A percentile compares a stretch with the other conserved stretches of the same genome.
Evolutionary conservation across 2,797 vertebrate genomes (phyloP).

Genomic region (Heteromormyrus szaboi): DNA sequence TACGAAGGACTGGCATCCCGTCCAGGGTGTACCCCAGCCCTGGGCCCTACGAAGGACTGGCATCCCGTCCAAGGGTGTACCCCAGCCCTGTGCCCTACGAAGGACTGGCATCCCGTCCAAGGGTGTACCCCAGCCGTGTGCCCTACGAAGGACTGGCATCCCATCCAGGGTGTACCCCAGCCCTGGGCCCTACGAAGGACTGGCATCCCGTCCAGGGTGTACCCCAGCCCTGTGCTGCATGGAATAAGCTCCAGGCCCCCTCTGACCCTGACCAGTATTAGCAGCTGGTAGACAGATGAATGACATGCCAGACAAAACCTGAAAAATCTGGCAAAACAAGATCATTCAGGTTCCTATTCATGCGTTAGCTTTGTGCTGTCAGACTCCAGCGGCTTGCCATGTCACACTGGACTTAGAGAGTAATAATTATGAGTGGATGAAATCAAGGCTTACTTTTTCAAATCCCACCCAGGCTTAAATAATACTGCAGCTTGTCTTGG

Average conservation of each 20-base stretch:
- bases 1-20: not conserved
- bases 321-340: not conserved
- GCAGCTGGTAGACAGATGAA: not conserved
- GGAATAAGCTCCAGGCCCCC: not conserved
- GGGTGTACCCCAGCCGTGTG: not conserved
- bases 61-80: too few species aligned
- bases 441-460: not conserved
- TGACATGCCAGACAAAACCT: not conserved
- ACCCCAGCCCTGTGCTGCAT: not conserved
- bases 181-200: not conserved
- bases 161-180: too few species aligned
- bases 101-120: not conserved
- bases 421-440: not conserved
- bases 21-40: too few species aligned
- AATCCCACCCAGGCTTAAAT: slow-evolving; percentile 2
- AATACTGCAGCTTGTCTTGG: not conserved
- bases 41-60: not conserved
- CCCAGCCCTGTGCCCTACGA: not conserved
- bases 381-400: not conserved
- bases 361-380: not conserved
- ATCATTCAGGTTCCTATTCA: not conserved
- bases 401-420: not conserved
- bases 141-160: not conserved
- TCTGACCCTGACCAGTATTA: not conserved
- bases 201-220: not conserved